A percentile compares a stretch with the other conserved stretches of the same genome.
phyloP scores from a whole-genome alignment of 2,797 vertebrate genomes.

The Phalanger gymnotis region DNA sequence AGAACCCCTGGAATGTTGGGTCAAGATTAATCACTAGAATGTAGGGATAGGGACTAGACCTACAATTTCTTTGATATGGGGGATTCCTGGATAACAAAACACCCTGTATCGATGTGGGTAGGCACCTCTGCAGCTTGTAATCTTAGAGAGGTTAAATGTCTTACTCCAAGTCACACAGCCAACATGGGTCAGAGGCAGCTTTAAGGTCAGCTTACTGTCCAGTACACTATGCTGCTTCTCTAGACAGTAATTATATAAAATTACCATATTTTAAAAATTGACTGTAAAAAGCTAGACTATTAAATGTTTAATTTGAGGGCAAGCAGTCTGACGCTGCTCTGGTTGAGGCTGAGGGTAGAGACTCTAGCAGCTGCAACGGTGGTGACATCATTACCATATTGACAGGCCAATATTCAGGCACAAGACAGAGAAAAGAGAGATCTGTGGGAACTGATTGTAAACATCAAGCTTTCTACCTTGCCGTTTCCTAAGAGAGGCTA shows the following conservation, averaged over 20 bases:
- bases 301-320: neutral
- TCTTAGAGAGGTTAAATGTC: neutral
- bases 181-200: neutral
- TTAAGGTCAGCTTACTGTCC: neutral
- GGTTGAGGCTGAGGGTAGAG: neutral
- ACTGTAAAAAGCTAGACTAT: neutral
- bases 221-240: neutral
- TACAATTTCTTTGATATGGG: neutral
- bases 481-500: neutral
- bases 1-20: neutral
- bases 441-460: neutral
- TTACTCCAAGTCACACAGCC: neutral
- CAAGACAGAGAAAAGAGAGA: neutral
- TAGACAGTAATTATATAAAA: neutral
- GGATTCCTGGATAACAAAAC: neutral
- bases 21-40: neutral
- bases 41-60: neutral
- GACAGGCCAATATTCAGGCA: neutral
- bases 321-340: neutral
- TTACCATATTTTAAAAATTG: neutral
- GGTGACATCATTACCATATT: neutral
- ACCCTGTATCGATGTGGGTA: neutral
- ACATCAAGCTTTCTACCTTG: neutral
- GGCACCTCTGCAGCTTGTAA: neutral
- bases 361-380: neutral